Percentiles rank a stretch among this genome's conserved stretches.
Conservation (phyloP, 1,140 invertebrate genomes). For the Polypedilum vanderplanki region DNA sequence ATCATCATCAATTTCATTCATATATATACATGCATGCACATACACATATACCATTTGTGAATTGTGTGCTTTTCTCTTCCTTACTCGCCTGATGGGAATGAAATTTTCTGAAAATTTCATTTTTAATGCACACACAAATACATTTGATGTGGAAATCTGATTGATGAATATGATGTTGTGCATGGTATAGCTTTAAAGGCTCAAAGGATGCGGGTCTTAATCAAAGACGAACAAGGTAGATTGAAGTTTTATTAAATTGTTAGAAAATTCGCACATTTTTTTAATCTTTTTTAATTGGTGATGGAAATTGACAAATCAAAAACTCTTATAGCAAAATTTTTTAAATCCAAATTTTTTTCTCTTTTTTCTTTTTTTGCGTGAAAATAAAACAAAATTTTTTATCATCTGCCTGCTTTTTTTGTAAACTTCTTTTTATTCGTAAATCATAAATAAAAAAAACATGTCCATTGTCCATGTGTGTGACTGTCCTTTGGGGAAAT, state of each 20-base stretch:
- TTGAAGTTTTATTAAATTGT: neutral
- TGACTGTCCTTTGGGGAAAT: neutral
- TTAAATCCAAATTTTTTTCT: neutral
- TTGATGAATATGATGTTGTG: slow-evolving; percentile 31
- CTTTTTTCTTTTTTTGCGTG: neutral
- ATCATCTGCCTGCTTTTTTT: neutral
- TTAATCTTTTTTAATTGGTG: neutral
- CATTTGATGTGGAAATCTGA: too few species aligned
- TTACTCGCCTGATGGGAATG: neutral
- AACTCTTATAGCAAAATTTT: neutral
- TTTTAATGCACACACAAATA: neutral
- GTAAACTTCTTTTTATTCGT: neutral
- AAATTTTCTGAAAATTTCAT: slow-evolving; percentile 2
- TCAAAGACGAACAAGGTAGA: slow-evolving; percentile 40
- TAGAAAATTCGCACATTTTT: neutral
- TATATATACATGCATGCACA: neutral
- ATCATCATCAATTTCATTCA: neutral
- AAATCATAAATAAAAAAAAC: neutral
- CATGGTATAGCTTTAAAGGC: slow-evolving; percentile 49
- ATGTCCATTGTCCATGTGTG: slow-evolving; percentile 11
- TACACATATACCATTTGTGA: neutral
- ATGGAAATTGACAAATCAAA: neutral
- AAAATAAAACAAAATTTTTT: neutral
- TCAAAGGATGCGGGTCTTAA: slow-evolving; percentile 47
- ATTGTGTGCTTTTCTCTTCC: neutral